These are phyloP conservation scores for Archilochus colubris DNA, from an alignment of 2,113 vertebrate genomes.

Conservation along the genomic window DNA sequence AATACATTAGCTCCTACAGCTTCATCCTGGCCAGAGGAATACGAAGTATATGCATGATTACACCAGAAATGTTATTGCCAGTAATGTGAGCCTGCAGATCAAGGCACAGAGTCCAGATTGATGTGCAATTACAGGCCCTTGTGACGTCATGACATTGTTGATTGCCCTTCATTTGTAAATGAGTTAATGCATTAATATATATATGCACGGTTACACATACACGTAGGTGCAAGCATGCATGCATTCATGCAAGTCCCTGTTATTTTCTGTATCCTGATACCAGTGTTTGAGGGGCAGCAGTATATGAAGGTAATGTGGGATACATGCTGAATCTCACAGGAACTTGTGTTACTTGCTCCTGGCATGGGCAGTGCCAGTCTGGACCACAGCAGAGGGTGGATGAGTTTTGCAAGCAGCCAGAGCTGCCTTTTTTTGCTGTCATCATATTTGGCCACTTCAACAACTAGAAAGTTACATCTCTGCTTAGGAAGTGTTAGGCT, in stretches of 20 bases:
- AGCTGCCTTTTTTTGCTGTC: background rate
- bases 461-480: background rate
- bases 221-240: background rate
- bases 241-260: background rate
- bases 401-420: background rate
- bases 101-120: conserved; percentile 63
- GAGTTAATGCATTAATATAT: conserved; percentile 36
- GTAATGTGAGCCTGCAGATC: conserved; percentile 74
- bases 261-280: conserved; percentile 53
- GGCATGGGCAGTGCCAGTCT: background rate
- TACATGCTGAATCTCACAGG: background rate
- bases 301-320: background rate
- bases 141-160: conserved; percentile 70
- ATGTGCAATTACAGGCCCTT: conserved; percentile 70
- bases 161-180: conserved; percentile 58
- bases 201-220: background rate
- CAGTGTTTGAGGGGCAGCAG: background rate
- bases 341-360: background rate
- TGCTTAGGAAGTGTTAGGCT: background rate
- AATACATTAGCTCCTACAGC: conserved; percentile 95
- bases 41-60: conserved; percentile 88
- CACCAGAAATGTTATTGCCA: conserved; percentile 85
- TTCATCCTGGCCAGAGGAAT: conserved; percentile 86
- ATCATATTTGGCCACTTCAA: background rate
- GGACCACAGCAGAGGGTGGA: background rate